Percentiles rank a stretch among this genome's conserved stretches.
Evolutionary conservation across 2,113 vertebrate species (phyloP).

Genomic region (Ochotona curzoniae): DNA sequence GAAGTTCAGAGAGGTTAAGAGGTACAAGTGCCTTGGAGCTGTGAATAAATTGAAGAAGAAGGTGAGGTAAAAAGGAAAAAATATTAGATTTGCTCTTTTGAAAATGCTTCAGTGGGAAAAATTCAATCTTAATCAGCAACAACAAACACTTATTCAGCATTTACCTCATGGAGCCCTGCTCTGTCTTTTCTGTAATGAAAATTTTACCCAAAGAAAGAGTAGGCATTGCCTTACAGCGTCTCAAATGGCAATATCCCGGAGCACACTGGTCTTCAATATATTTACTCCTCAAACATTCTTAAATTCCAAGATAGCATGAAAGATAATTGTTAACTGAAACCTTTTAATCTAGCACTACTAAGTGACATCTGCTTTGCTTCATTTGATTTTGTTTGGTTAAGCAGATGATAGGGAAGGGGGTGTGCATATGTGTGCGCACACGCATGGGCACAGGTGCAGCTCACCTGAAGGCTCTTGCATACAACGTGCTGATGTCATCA

Average conservation of each 20-base stretch:
- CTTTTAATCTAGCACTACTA: background rate
- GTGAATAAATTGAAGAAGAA: constrained; percentile 55
- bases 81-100: constrained; percentile 52
- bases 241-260: background rate
- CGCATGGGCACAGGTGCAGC: background rate
- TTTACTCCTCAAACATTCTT: background rate
- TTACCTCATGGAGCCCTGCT: background rate
- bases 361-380: background rate
- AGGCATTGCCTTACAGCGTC: background rate
- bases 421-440: background rate
- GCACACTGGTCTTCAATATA: background rate
- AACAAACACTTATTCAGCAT: constrained; percentile 52
- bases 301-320: constrained; percentile 1
- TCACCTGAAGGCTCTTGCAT: background rate
- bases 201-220: background rate
- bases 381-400: background rate
- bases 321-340: background rate
- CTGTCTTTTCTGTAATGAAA: background rate
- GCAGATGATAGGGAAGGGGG: background rate
- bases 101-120: constrained; percentile 57
- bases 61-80: constrained; percentile 57
- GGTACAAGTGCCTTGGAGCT: background rate
- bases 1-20: constrained; percentile 59
- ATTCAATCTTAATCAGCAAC: constrained; percentile 50
- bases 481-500: background rate